These are phyloP conservation scores for Chrysemys picta DNA, from an alignment of 2,113 vertebrate genomes.

Conservation along the genomic window DNA sequence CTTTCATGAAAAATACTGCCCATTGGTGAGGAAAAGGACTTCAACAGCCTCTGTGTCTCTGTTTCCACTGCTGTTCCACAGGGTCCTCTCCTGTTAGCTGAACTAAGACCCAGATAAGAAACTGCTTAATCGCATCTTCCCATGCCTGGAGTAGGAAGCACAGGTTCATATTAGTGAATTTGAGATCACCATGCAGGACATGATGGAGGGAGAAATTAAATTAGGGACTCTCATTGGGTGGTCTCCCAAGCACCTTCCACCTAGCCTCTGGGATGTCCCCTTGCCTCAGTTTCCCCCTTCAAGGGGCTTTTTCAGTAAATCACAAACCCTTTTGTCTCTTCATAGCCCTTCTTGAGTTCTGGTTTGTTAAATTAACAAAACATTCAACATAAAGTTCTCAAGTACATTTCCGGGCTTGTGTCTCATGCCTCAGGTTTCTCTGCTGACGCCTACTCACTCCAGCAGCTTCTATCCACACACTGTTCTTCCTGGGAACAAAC, in stretches of 20 bases:
- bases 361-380: too few relatives aligned
- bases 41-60: not conserved
- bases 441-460: too few relatives aligned
- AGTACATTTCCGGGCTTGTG: too few relatives aligned
- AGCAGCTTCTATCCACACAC: too few relatives aligned
- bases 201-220: not conserved
- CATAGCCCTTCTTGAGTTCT: too few relatives aligned
- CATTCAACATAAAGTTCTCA: too few relatives aligned
- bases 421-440: too few relatives aligned
- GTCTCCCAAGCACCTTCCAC: not conserved
- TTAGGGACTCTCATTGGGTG: not conserved
- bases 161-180: not conserved
- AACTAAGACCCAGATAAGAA: not conserved
- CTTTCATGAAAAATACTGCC: not conserved
- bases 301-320: not conserved
- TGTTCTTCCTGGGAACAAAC: too few relatives aligned
- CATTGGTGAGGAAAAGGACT: fast-evolving
- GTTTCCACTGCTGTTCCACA: not conserved
- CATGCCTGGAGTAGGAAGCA: fast-evolving
- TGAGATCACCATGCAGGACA: not conserved
- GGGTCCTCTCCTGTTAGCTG: fast-evolving
- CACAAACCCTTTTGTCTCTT: too few relatives aligned
- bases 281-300: too few relatives aligned
- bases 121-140: not conserved
- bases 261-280: not conserved